phyloP scores from a whole-genome alignment of 2,797 vertebrate species.

The Clarias laeviceps region DNA sequence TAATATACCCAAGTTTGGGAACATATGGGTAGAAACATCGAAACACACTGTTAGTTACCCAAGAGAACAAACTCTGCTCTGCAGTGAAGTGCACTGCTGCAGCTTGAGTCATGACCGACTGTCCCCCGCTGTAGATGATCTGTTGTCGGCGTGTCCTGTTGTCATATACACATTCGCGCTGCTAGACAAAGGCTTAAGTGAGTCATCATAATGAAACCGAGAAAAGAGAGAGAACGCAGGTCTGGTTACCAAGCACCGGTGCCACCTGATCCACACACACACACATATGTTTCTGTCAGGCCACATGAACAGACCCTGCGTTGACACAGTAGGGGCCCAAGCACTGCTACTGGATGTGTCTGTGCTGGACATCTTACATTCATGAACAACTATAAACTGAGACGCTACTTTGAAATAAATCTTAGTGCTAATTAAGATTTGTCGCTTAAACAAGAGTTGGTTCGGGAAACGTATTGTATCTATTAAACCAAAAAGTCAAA shows the following conservation, averaged over 20 bases:
- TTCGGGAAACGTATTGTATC: neutral
- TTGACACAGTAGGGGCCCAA: conserved; percentile 5
- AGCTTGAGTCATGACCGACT: neutral
- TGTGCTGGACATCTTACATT: neutral
- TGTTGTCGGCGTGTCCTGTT: conserved; percentile 33
- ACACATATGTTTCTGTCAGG: conserved; percentile 51
- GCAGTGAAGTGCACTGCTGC: neutral
- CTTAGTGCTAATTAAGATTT: neutral
- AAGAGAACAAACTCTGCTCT: neutral
- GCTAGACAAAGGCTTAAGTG: conserved; percentile 40
- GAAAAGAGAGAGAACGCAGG: conserved; percentile 7
- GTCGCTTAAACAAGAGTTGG: neutral
- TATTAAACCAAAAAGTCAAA: neutral
- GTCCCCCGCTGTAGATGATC: conserved; percentile 18
- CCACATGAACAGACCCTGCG: conserved; percentile 29
- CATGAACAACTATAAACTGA: neutral
- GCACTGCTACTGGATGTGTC: neutral
- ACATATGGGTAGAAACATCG: neutral
- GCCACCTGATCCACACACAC: conserved; percentile 48
- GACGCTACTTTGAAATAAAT: neutral
- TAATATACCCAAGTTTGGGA: neutral
- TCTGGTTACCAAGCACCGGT: conserved; percentile 45
- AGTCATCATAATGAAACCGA: conserved; percentile 45
- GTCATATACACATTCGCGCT: conserved; percentile 28
- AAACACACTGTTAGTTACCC: neutral